These are phyloP conservation scores for Hemiscyllium ocellatum DNA, from an alignment of 2,113 vertebrate species.

Conservation along the genomic window DNA sequence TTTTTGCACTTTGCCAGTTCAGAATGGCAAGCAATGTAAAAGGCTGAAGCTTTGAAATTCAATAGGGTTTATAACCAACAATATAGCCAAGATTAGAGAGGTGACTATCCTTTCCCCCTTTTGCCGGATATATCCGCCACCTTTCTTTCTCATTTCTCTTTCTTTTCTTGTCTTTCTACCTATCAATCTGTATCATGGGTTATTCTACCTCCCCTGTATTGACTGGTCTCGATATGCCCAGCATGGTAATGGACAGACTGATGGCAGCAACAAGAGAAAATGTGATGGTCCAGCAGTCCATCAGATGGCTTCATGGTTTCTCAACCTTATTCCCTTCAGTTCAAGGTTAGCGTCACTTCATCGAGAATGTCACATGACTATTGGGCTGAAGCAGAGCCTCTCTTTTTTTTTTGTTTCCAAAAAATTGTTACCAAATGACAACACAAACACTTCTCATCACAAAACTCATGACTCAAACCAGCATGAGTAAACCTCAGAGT, in stretches of 20 bases:
- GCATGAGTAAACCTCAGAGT: background rate
- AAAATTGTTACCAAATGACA: constrained; percentile 19
- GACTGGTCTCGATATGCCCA: background rate
- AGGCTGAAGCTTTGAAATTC: too few species aligned
- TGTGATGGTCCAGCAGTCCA: background rate
- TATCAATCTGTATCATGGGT: background rate
- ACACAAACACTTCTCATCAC: background rate
- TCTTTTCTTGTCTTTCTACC: background rate
- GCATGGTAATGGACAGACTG: too few species aligned
- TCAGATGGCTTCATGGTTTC: background rate
- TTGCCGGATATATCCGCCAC: background rate
- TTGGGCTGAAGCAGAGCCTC: background rate
- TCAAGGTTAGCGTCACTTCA: background rate
- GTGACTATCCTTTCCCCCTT: background rate
- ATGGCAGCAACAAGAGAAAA: background rate
- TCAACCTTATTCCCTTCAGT: background rate
- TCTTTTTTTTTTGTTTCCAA: background rate
- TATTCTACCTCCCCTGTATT: background rate
- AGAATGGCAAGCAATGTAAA: background rate
- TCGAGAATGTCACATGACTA: background rate
- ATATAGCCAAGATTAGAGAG: background rate
- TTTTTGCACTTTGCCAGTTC: background rate
- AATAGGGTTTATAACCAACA: background rate
- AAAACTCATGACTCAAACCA: background rate
- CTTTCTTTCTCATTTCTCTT: background rate